phyloP scores from a whole-genome alignment of 2,113 vertebrate genomes.

The Azemiops feae region DNA sequence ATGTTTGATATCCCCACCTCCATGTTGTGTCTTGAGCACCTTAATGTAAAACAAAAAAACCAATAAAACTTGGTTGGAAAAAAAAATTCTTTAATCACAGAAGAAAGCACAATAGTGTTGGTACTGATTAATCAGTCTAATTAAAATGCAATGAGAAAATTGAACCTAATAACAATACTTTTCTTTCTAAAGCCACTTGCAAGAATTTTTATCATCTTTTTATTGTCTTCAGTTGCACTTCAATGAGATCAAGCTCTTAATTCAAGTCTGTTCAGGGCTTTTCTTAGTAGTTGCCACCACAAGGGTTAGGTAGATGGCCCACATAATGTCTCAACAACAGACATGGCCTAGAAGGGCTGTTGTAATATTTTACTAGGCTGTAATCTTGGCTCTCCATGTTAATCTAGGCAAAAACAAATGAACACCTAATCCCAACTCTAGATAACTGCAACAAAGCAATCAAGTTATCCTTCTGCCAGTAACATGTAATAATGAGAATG shows the following conservation, averaged over 20 bases:
- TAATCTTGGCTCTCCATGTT: neutral
- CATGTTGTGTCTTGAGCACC: too few species aligned
- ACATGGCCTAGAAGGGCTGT: neutral
- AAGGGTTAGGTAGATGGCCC: neutral
- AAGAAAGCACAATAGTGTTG: neutral
- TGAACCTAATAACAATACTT: neutral
- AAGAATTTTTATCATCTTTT: neutral
- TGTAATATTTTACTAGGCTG: neutral
- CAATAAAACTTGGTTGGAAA: too few species aligned
- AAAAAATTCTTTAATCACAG: neutral
- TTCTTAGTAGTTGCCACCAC: neutral
- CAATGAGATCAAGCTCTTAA: neutral
- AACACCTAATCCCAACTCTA: neutral
- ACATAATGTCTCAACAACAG: neutral
- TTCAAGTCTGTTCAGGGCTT: neutral
- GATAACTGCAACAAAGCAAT: neutral
- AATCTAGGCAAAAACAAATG: neutral
- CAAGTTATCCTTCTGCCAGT: neutral
- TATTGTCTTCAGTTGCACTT: neutral
- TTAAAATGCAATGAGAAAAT: neutral
- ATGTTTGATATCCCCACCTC: too few species aligned
- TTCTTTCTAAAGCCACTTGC: neutral
- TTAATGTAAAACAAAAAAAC: too few species aligned
- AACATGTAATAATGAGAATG: neutral
- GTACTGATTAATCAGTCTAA: neutral